Percentiles rank a stretch among this genome's conserved stretches.
Conservation (phyloP, 1,140 invertebrate genomes). For the Papilio glaucus region DNA sequence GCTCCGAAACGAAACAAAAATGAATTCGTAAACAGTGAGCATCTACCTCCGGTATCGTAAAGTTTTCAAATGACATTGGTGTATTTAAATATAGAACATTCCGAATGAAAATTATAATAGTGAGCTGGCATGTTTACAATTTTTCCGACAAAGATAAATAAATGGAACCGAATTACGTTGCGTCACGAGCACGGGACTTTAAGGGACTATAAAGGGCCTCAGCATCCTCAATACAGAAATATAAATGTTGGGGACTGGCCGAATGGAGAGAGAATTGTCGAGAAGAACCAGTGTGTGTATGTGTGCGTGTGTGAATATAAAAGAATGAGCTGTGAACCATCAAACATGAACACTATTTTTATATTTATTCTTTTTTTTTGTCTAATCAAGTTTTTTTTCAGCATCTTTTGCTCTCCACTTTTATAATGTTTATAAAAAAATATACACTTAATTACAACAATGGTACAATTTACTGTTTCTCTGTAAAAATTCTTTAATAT, state of each 20-base stretch:
- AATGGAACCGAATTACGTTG: constrained; percentile 1
- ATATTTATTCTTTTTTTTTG: too few species aligned
- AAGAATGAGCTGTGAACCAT: too few species aligned
- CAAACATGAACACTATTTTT: too few species aligned
- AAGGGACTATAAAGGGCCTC: not conserved
- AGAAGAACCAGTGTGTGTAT: too few species aligned
- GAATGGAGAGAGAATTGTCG: too few species aligned
- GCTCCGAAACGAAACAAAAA: not conserved
- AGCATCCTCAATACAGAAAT: not conserved
- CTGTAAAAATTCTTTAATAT: not conserved
- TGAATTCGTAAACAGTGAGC: constrained; percentile 11
- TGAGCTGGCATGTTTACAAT: constrained; percentile 55
- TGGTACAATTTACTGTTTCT: not conserved
- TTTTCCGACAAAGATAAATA: constrained; percentile 31
- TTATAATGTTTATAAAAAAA: not conserved
- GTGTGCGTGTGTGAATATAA: too few species aligned
- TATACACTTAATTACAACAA: not conserved
- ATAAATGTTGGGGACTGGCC: too few species aligned
- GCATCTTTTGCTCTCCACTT: not conserved
- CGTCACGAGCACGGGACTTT: not conserved
- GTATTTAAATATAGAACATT: constrained; percentile 31
- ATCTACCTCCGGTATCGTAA: constrained; percentile 27
- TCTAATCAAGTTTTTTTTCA: not conserved
- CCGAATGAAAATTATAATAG: constrained; percentile 46
- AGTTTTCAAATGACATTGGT: constrained; percentile 31